Conservation (phyloP, 2,888 invertebrate genomes). For the Melanostoma scalare region DNA sequence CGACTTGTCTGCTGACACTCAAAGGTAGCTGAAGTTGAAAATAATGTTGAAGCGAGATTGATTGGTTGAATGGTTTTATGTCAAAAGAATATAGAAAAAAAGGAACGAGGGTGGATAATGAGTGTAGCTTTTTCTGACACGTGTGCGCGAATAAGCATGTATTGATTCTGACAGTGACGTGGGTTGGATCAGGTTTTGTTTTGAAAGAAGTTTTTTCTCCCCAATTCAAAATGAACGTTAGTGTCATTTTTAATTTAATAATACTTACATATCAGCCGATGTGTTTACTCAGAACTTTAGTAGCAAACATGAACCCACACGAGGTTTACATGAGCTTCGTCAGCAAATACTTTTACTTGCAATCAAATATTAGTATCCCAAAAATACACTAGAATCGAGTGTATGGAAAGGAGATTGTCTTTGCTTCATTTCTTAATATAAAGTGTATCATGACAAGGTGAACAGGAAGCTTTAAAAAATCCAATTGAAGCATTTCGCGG, state of each 20-base stretch:
- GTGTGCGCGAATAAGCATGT: conserved; percentile 16
- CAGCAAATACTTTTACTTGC: too few species aligned
- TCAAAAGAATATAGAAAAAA: neutral
- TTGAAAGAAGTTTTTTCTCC: conserved; percentile 1
- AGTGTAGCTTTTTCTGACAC: neutral
- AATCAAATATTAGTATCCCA: too few species aligned
- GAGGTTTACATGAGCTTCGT: too few species aligned
- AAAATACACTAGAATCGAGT: too few species aligned
- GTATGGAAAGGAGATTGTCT: too few species aligned
- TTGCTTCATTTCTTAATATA: too few species aligned
- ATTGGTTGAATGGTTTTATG: conserved; percentile 19
- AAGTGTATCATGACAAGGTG: too few species aligned
- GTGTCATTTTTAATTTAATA: conserved; percentile 3
- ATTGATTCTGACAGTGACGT: conserved; percentile 28
- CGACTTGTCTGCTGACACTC: conserved; percentile 13
- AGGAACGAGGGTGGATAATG: neutral
- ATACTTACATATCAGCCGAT: neutral
- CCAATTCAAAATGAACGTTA: conserved; percentile 1
- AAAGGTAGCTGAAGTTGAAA: conserved; percentile 26
- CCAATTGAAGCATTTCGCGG: too few species aligned
- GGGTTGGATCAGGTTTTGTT: conserved; percentile 10
- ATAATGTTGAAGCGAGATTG: conserved; percentile 10
- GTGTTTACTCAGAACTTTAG: too few species aligned
- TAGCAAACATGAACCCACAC: too few species aligned
- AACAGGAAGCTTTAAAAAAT: too few species aligned